Percentiles rank a stretch among this genome's conserved stretches.
phyloP scores from a whole-genome alignment of 2,888 invertebrate species.

The Pseudococcus longispinus region DNA sequence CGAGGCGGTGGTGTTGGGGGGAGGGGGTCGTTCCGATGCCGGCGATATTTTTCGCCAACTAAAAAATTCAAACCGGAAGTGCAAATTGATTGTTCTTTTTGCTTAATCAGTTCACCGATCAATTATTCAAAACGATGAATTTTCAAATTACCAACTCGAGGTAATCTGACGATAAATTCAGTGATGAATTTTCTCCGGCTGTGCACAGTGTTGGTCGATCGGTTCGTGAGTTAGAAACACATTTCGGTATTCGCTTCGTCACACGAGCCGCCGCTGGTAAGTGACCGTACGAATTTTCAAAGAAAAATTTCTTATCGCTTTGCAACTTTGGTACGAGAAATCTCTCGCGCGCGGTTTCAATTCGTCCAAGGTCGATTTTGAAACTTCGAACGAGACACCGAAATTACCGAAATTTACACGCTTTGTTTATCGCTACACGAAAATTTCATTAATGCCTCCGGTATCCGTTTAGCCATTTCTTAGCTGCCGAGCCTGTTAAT shows the following conservation, averaged over 20 bases:
- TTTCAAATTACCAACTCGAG: not conserved
- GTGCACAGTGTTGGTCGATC: not conserved
- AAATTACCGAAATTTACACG: not conserved
- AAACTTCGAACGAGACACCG: not conserved
- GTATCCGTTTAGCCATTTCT: not conserved
- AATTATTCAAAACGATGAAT: not conserved
- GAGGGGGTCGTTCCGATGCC: not conserved
- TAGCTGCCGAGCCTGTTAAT: not conserved
- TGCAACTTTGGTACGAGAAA: not conserved
- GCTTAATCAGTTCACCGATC: slow-evolving; percentile 13
- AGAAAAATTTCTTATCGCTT: not conserved
- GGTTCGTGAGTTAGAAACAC: not conserved
- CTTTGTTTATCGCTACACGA: slow-evolving; percentile 30
- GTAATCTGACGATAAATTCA: not conserved
- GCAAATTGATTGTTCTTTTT: slow-evolving; percentile 4
- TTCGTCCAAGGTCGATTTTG: not conserved
- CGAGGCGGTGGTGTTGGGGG: not conserved
- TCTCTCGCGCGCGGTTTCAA: not conserved
- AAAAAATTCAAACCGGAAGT: not conserved
- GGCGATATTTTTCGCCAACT: not conserved
- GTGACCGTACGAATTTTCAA: not conserved
- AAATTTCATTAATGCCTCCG: not conserved
- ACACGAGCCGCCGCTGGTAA: not conserved
- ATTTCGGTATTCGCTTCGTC: not conserved
- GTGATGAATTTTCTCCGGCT: not conserved